These are phyloP conservation scores for Phainopepla nitens DNA, from an alignment of 2,113 vertebrate species.

Conservation along the genomic window DNA sequence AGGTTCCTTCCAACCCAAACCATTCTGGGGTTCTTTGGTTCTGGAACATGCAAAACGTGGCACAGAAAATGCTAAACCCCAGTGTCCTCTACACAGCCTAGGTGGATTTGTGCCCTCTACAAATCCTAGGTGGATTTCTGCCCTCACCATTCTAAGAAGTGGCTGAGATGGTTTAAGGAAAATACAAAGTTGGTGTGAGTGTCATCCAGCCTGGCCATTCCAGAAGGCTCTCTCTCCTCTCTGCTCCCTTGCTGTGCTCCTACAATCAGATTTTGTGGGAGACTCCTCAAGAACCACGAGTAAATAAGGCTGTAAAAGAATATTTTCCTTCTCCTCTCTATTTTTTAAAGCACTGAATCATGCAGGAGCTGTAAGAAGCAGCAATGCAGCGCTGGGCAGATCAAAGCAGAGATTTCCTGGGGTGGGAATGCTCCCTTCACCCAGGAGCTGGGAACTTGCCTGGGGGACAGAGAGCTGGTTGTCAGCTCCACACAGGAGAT, in stretches of 20 bases:
- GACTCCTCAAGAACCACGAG: not conserved
- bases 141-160: not conserved
- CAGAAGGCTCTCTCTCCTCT: not conserved
- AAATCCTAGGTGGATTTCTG: not conserved
- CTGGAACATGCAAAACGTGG: rapidly evolving
- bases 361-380: not conserved
- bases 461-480: constrained; percentile 37
- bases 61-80: rapidly evolving
- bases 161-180: not conserved
- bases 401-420: constrained; percentile 6
- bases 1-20: not conserved
- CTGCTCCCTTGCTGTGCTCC: not conserved
- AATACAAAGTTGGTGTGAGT: rapidly evolving
- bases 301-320: not conserved
- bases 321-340: not conserved
- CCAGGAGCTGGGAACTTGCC: constrained; percentile 15
- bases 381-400: not conserved
- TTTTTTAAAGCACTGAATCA: not conserved
- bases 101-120: not conserved
- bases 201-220: no score
- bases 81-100: not conserved
- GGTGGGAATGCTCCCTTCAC: not conserved
- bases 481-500: constrained; percentile 48
- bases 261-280: not conserved
- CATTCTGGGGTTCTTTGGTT: no score